phyloP scores from a whole-genome alignment of 2,113 vertebrate species.

The Alosa alosa region DNA sequence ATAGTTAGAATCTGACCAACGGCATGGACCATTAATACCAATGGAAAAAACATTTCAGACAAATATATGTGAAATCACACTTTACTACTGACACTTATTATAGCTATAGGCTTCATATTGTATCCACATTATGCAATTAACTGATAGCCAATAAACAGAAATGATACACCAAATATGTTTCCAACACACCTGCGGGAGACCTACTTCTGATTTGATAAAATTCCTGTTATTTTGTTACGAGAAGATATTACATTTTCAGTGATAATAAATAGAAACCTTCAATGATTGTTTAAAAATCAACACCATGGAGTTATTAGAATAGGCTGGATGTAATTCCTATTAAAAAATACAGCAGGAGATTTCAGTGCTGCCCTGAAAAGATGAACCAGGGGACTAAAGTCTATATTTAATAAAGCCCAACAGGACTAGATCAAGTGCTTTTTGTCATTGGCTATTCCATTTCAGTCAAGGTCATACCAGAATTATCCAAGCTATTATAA shows the following conservation, averaged over 20 bases:
- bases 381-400: conserved; percentile 40
- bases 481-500: conserved; percentile 40
- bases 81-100: too few species aligned
- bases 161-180: neutral
- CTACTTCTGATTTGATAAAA: neutral
- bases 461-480: neutral
- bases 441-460: neutral
- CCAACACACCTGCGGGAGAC: neutral
- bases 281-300: neutral
- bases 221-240: neutral
- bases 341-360: neutral
- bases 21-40: neutral
- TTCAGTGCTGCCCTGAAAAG: neutral
- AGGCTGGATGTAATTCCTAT: neutral
- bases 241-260: neutral
- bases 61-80: neutral
- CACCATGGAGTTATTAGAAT: neutral
- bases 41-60: neutral
- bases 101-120: neutral
- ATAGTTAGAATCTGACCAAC: neutral
- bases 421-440: conserved; percentile 37
- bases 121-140: neutral
- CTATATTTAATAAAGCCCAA: conserved; percentile 53
- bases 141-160: neutral
- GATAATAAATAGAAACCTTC: neutral